Conservation (phyloP, 1,140 invertebrate species). For the Zeugodacus cucurbitae region DNA sequence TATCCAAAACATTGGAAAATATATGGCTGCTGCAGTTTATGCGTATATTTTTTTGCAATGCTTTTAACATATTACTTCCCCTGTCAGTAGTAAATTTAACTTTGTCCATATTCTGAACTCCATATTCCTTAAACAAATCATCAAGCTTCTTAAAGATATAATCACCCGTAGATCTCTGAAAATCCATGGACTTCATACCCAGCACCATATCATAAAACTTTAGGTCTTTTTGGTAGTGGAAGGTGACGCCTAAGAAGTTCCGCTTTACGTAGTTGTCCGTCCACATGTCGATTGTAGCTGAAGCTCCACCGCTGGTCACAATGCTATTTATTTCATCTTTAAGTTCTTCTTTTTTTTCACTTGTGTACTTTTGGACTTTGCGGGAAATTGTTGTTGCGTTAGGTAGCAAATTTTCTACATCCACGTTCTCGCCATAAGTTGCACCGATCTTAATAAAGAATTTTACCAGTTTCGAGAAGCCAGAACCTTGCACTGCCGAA, state of each 20-base stretch:
- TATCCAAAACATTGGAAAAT: neutral
- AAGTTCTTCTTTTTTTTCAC: neutral
- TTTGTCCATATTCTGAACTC: neutral
- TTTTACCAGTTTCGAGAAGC: neutral
- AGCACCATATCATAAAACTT: neutral
- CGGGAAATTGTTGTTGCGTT: no score
- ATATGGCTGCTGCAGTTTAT: no score
- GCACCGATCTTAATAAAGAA: neutral
- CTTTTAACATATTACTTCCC: neutral
- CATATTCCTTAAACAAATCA: neutral
- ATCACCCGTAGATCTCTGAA: neutral
- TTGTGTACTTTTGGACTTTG: no score
- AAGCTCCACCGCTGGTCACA: neutral
- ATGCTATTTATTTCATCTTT: neutral
- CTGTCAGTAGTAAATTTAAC: neutral
- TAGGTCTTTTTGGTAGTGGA: neutral
- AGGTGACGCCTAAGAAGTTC: neutral
- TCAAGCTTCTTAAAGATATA: neutral
- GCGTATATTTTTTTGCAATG: neutral
- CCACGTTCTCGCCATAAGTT: no score
- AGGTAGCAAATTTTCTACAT: no score
- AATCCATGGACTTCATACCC: neutral
- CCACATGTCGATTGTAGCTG: slow-evolving; percentile 21
- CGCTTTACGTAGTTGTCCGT: slow-evolving; percentile 14
- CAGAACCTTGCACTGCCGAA: neutral